Conservation (phyloP, 2,888 invertebrate species). For the Physocephala rufipes region DNA sequence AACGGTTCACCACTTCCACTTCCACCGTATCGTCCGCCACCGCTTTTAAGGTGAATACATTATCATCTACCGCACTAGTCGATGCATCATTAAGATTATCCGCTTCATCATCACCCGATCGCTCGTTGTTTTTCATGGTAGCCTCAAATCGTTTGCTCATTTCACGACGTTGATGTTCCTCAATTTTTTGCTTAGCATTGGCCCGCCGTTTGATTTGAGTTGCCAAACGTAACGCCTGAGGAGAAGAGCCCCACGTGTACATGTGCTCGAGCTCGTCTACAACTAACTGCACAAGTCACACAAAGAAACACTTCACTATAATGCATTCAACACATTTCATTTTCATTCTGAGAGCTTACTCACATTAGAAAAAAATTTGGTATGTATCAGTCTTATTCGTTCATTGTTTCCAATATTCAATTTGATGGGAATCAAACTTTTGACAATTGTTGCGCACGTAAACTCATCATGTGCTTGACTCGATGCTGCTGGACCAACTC, state of each 20-base stretch:
- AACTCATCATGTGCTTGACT: constrained; percentile 38
- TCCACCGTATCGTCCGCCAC: neutral
- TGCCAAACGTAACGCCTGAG: constrained; percentile 75
- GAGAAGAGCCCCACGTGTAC: constrained; percentile 81
- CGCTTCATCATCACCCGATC: constrained; percentile 25
- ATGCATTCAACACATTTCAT: neutral
- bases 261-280: constrained; percentile 73
- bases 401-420: constrained; percentile 53
- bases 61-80: neutral
- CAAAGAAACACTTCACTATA: neutral
- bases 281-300: constrained; percentile 69
- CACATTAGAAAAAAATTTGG: constrained; percentile 83
- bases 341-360: constrained; percentile 52
- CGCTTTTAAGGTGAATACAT: neutral
- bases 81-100: constrained; percentile 28
- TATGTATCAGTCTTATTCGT: constrained; percentile 66
- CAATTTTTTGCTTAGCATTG: constrained; percentile 68
- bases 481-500: constrained; percentile 52
- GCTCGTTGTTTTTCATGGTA: constrained; percentile 47
- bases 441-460: constrained; percentile 50
- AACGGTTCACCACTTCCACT: neutral
- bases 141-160: constrained; percentile 61
- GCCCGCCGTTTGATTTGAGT: constrained; percentile 72
- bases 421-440: constrained; percentile 66
- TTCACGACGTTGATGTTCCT: constrained; percentile 65